Evolutionary conservation across 2,888 invertebrate species (phyloP).

Genomic region (Cataglyphis albicans): DNA sequence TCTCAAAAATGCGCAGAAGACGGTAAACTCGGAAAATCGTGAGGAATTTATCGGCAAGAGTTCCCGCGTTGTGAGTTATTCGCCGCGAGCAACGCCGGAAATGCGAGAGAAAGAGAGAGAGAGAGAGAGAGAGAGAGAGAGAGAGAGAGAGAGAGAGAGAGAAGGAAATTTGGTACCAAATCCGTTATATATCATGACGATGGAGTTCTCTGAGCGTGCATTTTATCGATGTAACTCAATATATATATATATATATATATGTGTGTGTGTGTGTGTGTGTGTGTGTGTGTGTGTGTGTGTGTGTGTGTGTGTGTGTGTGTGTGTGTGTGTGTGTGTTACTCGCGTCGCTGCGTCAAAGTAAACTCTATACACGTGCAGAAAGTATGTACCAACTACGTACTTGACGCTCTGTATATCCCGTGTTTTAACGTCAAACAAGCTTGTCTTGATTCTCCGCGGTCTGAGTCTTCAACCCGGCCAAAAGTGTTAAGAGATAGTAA

Average conservation of each 20-base stretch:
- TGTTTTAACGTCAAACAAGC: slow-evolving; percentile 42
- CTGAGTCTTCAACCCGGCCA: neutral
- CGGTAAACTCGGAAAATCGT: slow-evolving; percentile 15
- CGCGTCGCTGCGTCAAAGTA: slow-evolving; percentile 23
- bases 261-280: neutral
- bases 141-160: slow-evolving; percentile 12
- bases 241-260: neutral
- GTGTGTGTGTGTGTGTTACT: neutral
- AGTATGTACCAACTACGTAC: slow-evolving; percentile 39
- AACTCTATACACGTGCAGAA: slow-evolving; percentile 6
- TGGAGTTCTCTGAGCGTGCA: neutral
- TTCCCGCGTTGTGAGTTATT: slow-evolving; percentile 23
- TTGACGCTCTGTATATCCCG: slow-evolving; percentile 32
- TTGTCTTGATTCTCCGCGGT: slow-evolving; percentile 20
- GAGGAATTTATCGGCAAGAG: slow-evolving; percentile 34
- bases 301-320: neutral
- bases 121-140: neutral
- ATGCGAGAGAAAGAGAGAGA: neutral
- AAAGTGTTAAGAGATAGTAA: slow-evolving; percentile 13
- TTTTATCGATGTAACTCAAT: slow-evolving; percentile 32
- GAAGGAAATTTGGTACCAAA: slow-evolving; percentile 9
- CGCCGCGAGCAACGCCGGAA: slow-evolving; percentile 30
- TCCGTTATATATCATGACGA: neutral
- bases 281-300: neutral
- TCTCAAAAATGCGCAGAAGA: slow-evolving; percentile 16